These are phyloP conservation scores for Ormyrus pomaceus DNA, from an alignment of 2,888 invertebrate genomes.

Conservation along the genomic window DNA sequence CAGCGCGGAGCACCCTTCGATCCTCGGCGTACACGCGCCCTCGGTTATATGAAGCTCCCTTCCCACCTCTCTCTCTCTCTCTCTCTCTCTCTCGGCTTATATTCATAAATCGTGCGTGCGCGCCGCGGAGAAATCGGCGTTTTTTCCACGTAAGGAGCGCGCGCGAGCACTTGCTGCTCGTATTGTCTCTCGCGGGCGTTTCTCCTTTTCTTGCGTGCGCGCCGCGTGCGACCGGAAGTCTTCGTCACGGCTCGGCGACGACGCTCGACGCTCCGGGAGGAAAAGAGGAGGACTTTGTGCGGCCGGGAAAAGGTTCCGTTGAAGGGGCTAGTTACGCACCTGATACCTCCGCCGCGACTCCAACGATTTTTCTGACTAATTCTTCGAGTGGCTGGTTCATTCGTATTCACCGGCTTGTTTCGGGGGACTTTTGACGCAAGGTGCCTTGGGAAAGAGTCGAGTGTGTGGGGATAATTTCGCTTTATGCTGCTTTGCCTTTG, in stretches of 20 bases:
- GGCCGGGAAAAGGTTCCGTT: neutral
- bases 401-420: no score
- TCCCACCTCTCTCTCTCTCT: neutral
- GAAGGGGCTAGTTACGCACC: conserved; percentile 18
- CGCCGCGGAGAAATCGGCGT: conserved; percentile 14
- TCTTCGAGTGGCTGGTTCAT: no score
- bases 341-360: neutral
- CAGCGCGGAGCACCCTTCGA: neutral
- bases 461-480: no score
- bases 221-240: conserved; percentile 74
- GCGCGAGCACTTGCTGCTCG: conserved; percentile 1
- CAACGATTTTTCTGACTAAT: no score
- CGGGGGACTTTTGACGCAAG: no score
- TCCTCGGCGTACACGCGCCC: neutral
- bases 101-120: neutral
- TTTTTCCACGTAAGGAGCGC: no score
- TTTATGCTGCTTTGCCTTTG: no score
- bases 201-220: conserved; percentile 62
- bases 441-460: no score
- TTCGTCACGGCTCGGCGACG: conserved; percentile 71
- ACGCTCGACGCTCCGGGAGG: neutral
- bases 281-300: conserved; percentile 31
- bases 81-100: conserved; percentile 17
- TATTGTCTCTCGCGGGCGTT: conserved; percentile 52
- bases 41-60: neutral